These are phyloP conservation scores for Mola mola DNA, from an alignment of 2,113 vertebrate genomes.

Conservation along the genomic window DNA sequence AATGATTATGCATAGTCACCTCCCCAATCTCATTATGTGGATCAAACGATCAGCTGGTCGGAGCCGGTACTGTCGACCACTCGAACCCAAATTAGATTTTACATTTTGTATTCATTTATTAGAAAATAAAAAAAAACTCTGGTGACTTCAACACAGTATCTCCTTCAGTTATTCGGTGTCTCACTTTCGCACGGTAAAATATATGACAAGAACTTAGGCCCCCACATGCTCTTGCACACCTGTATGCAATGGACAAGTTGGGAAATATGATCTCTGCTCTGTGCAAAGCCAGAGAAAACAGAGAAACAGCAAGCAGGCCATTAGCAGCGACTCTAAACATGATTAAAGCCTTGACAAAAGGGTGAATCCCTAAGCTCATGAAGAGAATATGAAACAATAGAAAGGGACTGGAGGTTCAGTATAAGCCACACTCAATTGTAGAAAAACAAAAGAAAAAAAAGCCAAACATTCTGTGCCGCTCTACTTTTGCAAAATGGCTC, in stretches of 20 bases:
- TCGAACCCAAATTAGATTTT: constrained; percentile 7
- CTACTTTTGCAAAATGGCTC: neutral
- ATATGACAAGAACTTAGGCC: too few relatives aligned
- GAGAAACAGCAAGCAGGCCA: constrained; percentile 32
- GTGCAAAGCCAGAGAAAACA: constrained; percentile 47
- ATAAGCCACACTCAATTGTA: too few relatives aligned
- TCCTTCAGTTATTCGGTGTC: too few relatives aligned
- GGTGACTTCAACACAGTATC: neutral
- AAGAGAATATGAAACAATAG: constrained; percentile 15
- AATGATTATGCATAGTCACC: constrained; percentile 2
- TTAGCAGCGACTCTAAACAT: constrained; percentile 58
- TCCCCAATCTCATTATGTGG: constrained; percentile 2
- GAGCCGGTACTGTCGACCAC: constrained; percentile 17
- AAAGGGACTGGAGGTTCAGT: neutral
- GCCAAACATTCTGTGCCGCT: neutral
- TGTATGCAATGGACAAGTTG: constrained; percentile 21
- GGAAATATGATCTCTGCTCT: constrained; percentile 49
- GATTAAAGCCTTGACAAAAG: constrained; percentile 70
- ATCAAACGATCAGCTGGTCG: neutral
- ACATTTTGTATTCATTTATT: neutral
- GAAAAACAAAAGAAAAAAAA: too few relatives aligned
- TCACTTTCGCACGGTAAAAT: too few relatives aligned
- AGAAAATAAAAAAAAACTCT: neutral
- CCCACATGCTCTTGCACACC: constrained; percentile 7
- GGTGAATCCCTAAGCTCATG: constrained; percentile 56